A percentile compares a stretch with the other conserved stretches of the same genome.
Conservation (phyloP, 2,113 vertebrate genomes). For the Apodemus sylvaticus region DNA sequence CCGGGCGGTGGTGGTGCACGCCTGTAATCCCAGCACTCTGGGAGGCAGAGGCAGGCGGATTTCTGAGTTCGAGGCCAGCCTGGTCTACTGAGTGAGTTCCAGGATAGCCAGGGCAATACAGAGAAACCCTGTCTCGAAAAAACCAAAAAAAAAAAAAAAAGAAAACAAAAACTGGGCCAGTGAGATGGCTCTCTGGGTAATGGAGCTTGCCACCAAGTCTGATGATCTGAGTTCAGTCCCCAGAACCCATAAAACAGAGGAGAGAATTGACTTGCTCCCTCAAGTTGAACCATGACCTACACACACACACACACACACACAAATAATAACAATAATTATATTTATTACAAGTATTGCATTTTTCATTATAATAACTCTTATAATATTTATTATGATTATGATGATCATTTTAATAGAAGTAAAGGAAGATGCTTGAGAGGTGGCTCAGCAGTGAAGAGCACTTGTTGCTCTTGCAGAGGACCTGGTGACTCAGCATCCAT, state of each 20-base stretch:
- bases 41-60: too few species aligned
- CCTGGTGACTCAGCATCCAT: background rate
- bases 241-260: background rate
- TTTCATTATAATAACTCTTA: background rate
- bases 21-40: too few species aligned
- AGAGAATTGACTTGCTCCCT: background rate
- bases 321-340: background rate
- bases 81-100: too few species aligned
- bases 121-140: too few species aligned
- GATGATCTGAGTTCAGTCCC: background rate
- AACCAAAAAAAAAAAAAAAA: too few species aligned
- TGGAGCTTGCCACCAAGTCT: background rate
- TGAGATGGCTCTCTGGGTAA: background rate
- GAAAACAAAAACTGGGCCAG: too few species aligned
- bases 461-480: background rate
- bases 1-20: too few species aligned
- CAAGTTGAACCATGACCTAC: background rate
- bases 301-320: background rate
- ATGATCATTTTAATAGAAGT: background rate
- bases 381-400: background rate
- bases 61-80: too few species aligned
- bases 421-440: background rate
- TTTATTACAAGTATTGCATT: background rate
- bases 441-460: background rate
- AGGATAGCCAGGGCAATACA: too few species aligned